Evolutionary conservation across 2,113 vertebrate genomes (phyloP).

Genomic region (Percina caprodes): DNA sequence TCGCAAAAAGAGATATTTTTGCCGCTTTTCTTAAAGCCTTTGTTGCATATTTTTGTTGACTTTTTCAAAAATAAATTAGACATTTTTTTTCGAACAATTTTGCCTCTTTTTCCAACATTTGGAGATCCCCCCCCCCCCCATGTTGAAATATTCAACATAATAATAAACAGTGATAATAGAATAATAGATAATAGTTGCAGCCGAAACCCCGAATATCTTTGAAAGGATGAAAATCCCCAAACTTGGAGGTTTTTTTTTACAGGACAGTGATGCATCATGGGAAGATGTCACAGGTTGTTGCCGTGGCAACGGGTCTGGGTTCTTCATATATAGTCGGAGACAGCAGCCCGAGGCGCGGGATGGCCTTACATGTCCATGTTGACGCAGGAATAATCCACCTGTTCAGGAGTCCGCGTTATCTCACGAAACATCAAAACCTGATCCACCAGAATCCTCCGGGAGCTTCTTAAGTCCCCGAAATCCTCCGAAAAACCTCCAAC

Average conservation of each 20-base stretch:
- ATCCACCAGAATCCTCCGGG: constrained; percentile 40
- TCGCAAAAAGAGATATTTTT: too few relatives aligned
- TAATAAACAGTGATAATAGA: too few relatives aligned
- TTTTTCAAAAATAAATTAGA: too few relatives aligned
- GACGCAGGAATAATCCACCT: constrained; percentile 13
- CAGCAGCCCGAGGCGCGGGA: constrained; percentile 13
- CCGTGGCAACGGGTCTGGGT: neutral
- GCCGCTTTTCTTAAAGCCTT: too few relatives aligned
- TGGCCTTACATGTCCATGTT: constrained; percentile 69
- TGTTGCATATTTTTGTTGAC: too few relatives aligned
- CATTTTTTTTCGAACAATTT: too few relatives aligned
- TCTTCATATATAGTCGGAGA: constrained; percentile 60
- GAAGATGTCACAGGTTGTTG: constrained; percentile 19
- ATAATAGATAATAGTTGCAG: too few relatives aligned
- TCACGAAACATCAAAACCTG: constrained; percentile 38
- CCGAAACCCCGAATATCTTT: too few relatives aligned
- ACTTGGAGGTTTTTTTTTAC: constrained; percentile 41
- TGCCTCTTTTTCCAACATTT: too few relatives aligned
- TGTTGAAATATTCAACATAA: too few relatives aligned
- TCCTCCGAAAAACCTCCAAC: constrained; percentile 7
- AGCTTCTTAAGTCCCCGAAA: neutral
- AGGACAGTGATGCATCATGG: constrained; percentile 33
- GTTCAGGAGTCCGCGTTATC: constrained; percentile 1
- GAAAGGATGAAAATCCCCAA: constrained; percentile 16
- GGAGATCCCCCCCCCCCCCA: too few relatives aligned